Base-by-base conservation (phyloP, 2,113 vertebrate genomes). In the Monopterus albus region DNA sequence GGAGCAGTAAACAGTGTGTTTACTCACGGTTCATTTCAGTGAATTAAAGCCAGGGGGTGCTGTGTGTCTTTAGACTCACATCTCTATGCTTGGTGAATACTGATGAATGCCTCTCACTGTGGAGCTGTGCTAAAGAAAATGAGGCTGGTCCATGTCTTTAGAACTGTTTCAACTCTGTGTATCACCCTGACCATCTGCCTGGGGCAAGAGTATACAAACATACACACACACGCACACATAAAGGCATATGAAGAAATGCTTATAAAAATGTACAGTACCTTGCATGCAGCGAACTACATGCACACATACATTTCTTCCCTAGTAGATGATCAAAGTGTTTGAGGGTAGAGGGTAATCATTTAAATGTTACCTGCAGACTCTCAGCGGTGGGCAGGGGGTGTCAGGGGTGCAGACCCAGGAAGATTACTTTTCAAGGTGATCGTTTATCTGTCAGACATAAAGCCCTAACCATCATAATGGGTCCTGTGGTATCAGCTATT, bases 111-210 rank as follows among this genome's bases (percentile, higher is more conserved):
- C 35, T 70, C 53, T 83, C 82, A 67, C 56, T 58, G 45, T 86
- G 86, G 89, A 83, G 78, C 55, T 53, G 39, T 85, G 83, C 79
- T 87, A 77, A 87, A 83, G 72, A 89, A 84, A 86, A 61, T 18
- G 43, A 87, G 76, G 71, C 84, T 86, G 78, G 82, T 75, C 81
- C 83, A 84, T 74, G 49, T 82, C 81, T 86, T 78, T 82, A 73
- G 78, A 25, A 69, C 77, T 79, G 80, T 90, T 91, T 91, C 82
- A 85, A 73, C 89, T 79, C 72, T 47, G 71, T 63, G 79, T 72
- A 86, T 83, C 75, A 78, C 85, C 75, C 88, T 84, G 85, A 91
- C 90, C 86, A 90, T 89, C 90, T 89, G 91, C 88, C 89, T 85
- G 43, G 31, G 65, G 87, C 85, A 82, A 58, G 43, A 85, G 65